Evolutionary conservation across 2,888 invertebrate species (phyloP).

Genomic region (Ypsolopha sequella): DNA sequence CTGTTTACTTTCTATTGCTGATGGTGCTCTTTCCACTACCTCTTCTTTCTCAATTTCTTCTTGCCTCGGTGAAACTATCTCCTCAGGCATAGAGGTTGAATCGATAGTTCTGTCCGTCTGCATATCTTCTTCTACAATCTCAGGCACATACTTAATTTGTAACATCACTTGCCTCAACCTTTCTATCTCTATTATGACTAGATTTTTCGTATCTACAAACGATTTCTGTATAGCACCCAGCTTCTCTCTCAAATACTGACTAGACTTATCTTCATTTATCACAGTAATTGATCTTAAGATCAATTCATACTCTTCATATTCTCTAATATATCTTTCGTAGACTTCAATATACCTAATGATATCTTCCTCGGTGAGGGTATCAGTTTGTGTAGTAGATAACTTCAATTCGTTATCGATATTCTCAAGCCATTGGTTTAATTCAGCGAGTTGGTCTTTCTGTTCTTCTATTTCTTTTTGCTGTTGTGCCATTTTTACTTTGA

Average conservation of each 20-base stretch:
- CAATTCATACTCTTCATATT: conserved; percentile 58
- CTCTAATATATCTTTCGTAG: conserved; percentile 54
- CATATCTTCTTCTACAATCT: conserved; percentile 52
- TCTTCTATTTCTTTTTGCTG: conserved; percentile 49
- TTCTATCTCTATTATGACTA: conserved; percentile 73
- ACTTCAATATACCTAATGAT: conserved; percentile 57
- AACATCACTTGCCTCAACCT: conserved; percentile 58
- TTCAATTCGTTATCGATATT: conserved; percentile 60
- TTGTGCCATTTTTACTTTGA: conserved; percentile 49
- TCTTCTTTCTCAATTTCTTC: conserved; percentile 20
- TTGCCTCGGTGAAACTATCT: conserved; percentile 63
- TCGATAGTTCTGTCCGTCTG: conserved; percentile 75
- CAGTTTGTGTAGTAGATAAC: conserved; percentile 45
- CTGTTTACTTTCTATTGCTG: conserved; percentile 21
- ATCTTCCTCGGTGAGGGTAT: conserved; percentile 46
- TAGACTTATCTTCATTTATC: conserved; percentile 58
- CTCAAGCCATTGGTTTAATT: conserved; percentile 63
- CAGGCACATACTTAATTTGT: conserved; percentile 40
- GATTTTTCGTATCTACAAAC: conserved; percentile 72
- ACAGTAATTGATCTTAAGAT: conserved; percentile 54
- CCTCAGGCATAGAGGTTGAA: conserved; percentile 80
- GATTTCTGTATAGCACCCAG: conserved; percentile 66
- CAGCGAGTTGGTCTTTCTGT: conserved; percentile 45
- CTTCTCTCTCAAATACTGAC: conserved; percentile 67
- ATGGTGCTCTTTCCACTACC: not conserved